Base-by-base conservation (phyloP, 2,888 invertebrate species). In the Heliconius cydno region DNA sequence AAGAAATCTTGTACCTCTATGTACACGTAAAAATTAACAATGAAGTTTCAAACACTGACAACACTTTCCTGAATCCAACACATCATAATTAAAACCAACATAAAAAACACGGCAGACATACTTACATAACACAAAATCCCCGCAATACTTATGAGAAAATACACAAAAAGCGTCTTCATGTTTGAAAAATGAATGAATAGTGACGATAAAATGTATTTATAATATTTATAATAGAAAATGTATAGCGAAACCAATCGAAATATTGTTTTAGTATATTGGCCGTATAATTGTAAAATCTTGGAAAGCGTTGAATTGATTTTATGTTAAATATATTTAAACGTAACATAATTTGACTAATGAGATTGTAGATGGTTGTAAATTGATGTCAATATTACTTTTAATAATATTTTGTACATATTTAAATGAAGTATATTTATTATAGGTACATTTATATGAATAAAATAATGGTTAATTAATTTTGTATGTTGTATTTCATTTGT, bases 111-210 rank as follows among this genome's bases (percentile, higher is more conserved):
- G 25, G 30, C 34, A 57, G 12, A 52, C 9, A n/a, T 12, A 73
- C 73, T 73, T 38, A 57, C 72, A 73, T 60, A 60, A 38, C 73
- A 60, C 38, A 73, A 57, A 60, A 73, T 25, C n/a, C 15, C 52
- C 25, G 38, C 63, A 28, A 71, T 41, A 46, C 63, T 28, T 9
- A 77, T 70, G 52, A 77, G n/a, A 60, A 70, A 30, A 41, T 41
- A 77, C 22, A 77, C 60, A 28, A 77, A 28, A 41, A 63, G 28
- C 71, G 60, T 25, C 60, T 71, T 77, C 77, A 77, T 77, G 19
- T 28, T 75, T 41, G 41, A 5, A 38, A 28, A 30, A 22, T 22
- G 3, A 25, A 19, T 7, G 5, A 25, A 74, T 6, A 41, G 3
- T 41, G 65, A 75, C 25, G 38, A 19, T 1, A 12, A 46, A 66